A percentile compares a stretch with the other conserved stretches of the same genome.
Evolutionary conservation across 2,888 invertebrate genomes (phyloP).

Genomic region (Oligia strigilis): DNA sequence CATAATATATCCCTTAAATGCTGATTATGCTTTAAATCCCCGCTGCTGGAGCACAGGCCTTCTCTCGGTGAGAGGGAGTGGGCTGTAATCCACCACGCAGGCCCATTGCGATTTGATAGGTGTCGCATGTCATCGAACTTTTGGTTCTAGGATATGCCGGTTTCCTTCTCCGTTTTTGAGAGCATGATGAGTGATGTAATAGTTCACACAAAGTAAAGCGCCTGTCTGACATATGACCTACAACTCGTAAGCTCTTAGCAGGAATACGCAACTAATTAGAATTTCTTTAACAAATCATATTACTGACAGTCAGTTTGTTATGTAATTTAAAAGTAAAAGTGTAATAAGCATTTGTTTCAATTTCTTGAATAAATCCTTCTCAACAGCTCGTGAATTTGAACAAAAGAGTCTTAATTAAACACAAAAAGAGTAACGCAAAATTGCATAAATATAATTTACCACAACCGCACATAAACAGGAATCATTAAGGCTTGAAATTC

Average conservation of each 20-base stretch:
- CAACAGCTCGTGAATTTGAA: background rate
- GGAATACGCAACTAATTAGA: background rate
- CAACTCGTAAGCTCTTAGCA: background rate
- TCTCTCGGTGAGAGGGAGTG: background rate
- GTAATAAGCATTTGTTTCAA: background rate
- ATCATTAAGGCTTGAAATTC: conserved; percentile 11
- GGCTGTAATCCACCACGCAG: too few relatives aligned
- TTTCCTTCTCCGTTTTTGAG: too few relatives aligned
- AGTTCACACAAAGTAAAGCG: too few relatives aligned
- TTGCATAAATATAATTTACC: background rate
- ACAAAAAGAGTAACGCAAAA: background rate
- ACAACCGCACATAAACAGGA: conserved; percentile 14
- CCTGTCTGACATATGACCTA: too few relatives aligned
- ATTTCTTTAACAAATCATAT: background rate
- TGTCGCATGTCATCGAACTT: too few relatives aligned
- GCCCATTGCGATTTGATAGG: too few relatives aligned
- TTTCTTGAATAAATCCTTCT: background rate
- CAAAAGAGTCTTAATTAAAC: background rate
- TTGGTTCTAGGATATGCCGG: too few relatives aligned
- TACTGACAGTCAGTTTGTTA: background rate
- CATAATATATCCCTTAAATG: background rate
- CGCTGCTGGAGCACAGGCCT: background rate
- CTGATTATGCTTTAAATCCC: background rate
- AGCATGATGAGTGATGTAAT: too few relatives aligned
- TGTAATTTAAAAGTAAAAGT: background rate